Conservation (phyloP, 2,888 invertebrate genomes). For the Macaria notata region DNA sequence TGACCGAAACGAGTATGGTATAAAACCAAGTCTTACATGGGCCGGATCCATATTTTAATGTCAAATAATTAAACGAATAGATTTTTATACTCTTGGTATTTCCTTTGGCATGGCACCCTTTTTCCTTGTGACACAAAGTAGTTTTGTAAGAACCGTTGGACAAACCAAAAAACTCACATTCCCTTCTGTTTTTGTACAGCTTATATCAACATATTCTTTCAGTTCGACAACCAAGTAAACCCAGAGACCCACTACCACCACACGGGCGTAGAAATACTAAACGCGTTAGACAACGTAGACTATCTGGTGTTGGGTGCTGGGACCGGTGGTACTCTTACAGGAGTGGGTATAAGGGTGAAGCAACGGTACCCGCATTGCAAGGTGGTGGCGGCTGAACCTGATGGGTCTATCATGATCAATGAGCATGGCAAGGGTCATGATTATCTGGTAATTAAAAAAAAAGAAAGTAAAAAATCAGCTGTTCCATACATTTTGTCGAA, state of each 20-base stretch:
- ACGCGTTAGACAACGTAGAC: slow-evolving; percentile 86
- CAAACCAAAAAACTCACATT: no score
- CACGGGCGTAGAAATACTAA: slow-evolving; percentile 94
- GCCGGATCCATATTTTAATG: no score
- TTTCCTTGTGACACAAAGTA: no score
- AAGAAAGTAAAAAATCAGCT: no score
- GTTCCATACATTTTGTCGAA: no score
- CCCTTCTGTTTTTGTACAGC: no score
- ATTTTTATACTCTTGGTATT: no score
- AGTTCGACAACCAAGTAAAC: slow-evolving; percentile 94
- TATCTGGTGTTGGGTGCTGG: slow-evolving; percentile 93
- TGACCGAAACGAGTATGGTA: no score
- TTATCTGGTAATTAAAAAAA: slow-evolving; percentile 45
- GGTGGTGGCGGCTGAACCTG: slow-evolving; percentile 93
- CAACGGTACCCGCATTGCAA: slow-evolving; percentile 88
- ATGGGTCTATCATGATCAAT: slow-evolving; percentile 82
- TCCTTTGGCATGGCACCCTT: no score
- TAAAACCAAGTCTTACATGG: no score
- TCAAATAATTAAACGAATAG: no score
- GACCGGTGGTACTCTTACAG: slow-evolving; percentile 95
- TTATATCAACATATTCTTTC: neutral
- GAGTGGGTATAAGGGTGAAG: slow-evolving; percentile 92
- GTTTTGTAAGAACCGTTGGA: no score
- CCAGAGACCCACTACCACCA: slow-evolving; percentile 96
- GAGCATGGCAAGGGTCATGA: slow-evolving; percentile 79